Conservation (phyloP, 53 echinoderm and acorn worm genomes). For the Luidia sarsii region DNA sequence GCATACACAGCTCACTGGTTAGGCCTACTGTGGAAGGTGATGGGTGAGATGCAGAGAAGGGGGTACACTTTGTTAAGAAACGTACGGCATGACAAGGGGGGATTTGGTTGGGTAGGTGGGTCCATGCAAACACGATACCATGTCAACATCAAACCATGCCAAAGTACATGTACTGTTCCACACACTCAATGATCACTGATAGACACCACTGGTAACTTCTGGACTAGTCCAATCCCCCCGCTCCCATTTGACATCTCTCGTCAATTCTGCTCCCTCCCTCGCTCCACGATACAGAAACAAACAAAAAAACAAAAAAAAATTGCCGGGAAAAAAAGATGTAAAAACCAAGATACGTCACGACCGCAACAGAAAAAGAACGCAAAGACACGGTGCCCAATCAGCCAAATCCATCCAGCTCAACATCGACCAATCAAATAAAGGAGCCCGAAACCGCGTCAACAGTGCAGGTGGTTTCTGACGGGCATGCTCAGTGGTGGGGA, state of each 20-base stretch:
- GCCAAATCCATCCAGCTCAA: slow-evolving; percentile 56
- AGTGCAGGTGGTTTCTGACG: slow-evolving; percentile 49
- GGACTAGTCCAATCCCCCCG: neutral
- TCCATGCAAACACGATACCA: slow-evolving; percentile 51
- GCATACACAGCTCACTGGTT: no score
- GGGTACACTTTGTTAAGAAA: no score
- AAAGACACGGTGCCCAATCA: slow-evolving; percentile 56
- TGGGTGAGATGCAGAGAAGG: no score
- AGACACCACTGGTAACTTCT: slow-evolving; percentile 2
- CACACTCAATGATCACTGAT: slow-evolving; percentile 46
- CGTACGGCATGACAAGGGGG: slow-evolving; percentile 28
- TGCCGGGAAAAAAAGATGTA: no score
- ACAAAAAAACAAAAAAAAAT: slow-evolving; percentile 35
- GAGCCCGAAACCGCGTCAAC: slow-evolving; percentile 37
- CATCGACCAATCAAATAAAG: slow-evolving; percentile 45
- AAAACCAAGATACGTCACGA: slow-evolving; percentile 15
- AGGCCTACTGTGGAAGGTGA: no score
- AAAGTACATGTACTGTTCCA: slow-evolving; percentile 20
- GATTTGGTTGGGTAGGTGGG: slow-evolving; percentile 1
- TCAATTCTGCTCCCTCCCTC: no score
- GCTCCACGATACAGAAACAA: slow-evolving; percentile 5
- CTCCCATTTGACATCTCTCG: no score
- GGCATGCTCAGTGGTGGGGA: slow-evolving; percentile 38
- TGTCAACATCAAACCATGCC: slow-evolving; percentile 42
- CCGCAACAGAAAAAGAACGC: slow-evolving; percentile 38